Conservation (phyloP, 1,140 invertebrate genomes). For the Parapsyche elsis region DNA sequence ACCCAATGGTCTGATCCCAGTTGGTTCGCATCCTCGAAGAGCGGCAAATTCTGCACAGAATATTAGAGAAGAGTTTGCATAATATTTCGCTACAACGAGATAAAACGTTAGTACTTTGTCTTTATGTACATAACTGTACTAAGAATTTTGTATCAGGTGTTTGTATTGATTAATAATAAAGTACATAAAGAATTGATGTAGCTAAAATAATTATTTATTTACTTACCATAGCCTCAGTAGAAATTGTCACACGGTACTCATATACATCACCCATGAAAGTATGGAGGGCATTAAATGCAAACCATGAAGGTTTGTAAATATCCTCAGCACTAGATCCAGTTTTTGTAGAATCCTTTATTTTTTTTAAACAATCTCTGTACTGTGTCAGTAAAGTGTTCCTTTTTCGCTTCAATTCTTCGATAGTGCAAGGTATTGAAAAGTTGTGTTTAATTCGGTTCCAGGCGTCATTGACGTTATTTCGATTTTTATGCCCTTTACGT, state of each 20-base stretch:
- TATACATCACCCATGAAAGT: slow-evolving; percentile 46
- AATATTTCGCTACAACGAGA: no score
- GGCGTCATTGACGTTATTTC: slow-evolving; percentile 47
- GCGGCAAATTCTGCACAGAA: no score
- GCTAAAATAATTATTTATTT: no score
- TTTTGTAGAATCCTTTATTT: slow-evolving; percentile 50
- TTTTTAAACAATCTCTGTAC: slow-evolving; percentile 47
- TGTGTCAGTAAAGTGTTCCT: slow-evolving; percentile 58
- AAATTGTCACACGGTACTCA: neutral
- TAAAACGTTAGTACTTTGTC: no score
- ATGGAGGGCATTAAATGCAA: slow-evolving; percentile 55
- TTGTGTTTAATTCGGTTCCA: slow-evolving; percentile 46
- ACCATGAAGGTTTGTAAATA: slow-evolving; percentile 56
- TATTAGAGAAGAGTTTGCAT: no score
- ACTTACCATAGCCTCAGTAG: no score
- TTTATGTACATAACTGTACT: no score
- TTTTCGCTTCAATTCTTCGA: slow-evolving; percentile 57
- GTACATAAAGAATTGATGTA: no score
- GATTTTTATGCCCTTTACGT: slow-evolving; percentile 52
- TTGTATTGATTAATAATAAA: no score
- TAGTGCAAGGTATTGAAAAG: slow-evolving; percentile 35
- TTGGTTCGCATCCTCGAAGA: no score
- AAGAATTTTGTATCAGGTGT: no score
- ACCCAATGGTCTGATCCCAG: neutral
- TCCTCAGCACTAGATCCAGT: slow-evolving; percentile 43